Base-by-base conservation (phyloP, 35 echinoderm and acorn worm genomes). In the Apostichopus parvimensis region DNA sequence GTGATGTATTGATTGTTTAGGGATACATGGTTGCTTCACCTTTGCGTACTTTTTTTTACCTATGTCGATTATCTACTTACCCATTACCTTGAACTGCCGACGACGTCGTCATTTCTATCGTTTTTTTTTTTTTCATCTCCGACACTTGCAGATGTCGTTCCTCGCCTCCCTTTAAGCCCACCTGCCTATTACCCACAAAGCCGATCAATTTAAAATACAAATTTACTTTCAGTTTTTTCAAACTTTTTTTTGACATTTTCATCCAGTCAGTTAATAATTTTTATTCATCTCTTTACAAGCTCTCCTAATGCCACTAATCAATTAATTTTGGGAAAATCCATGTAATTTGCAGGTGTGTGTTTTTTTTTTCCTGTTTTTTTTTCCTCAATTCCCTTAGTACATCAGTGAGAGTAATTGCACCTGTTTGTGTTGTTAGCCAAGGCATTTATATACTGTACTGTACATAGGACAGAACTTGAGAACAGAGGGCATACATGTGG, bases 251-350 rank as follows among this genome's bases (percentile, higher is more conserved):
- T 60, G 62, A 60, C 57, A 66, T 88, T 88, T 73, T 88, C 57
- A 64, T 45, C 86, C 61, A 68, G 86, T 66, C 61, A n/a, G 86
- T 45, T 88, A 72, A 88, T 73, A 68, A 88, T 72, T 55, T 88
- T 60, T 26, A 54, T 73, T 52, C 68, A 15, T 23, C 23, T 88
- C 62, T 34, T 34, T n/a, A 52, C 81, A 84, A 84, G 58, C 12
- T 14, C 52, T 84, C 21, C 21, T 83, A 25, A 88, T 68, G 68
- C 64, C 45, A 54, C 64, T 52, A 88, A 88, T 88, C 86, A 88
- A 88, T 88, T 88, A 88, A 88, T 88, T 88, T 88, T 88, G 86
- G 62, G 86, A 88, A 88, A 88, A 88, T 88, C 57, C 6, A 88
- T 73, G 86, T 24, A 88, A 66, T 88, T 88, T 88, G 61, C 86